phyloP scores from a whole-genome alignment of 2,797 vertebrate genomes.

The Eulemur coronatus region DNA sequence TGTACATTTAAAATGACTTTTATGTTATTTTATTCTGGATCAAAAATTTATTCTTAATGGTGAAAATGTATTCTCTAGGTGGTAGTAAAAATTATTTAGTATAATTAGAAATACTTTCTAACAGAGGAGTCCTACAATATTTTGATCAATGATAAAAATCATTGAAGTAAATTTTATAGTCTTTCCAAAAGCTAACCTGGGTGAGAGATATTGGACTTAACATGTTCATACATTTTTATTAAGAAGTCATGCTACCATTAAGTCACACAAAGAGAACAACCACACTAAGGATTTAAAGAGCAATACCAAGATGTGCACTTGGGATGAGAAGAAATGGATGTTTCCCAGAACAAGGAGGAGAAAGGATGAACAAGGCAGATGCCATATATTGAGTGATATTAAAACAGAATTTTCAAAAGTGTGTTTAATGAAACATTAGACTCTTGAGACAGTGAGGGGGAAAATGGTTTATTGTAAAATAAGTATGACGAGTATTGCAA shows the following conservation, averaged over 20 bases:
- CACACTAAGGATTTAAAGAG: neutral
- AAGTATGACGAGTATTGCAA: neutral
- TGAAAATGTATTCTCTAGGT: neutral
- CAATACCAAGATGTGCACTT: neutral
- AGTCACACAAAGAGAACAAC: neutral
- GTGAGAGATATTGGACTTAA: neutral
- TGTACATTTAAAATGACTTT: neutral
- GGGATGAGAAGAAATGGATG: neutral
- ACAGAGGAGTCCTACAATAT: neutral
- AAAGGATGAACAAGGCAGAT: neutral
- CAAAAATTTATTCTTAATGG: neutral
- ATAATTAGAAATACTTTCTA: neutral
- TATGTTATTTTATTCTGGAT: neutral
- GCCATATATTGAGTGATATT: neutral
- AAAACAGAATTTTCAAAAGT: neutral
- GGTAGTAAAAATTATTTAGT: neutral
- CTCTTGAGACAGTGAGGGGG: neutral
- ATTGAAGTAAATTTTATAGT: neutral
- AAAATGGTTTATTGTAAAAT: neutral
- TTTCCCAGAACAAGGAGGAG: neutral
- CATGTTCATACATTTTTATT: neutral
- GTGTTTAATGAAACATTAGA: neutral
- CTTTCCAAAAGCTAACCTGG: neutral
- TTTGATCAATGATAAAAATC: conserved; percentile 5
- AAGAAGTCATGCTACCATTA: neutral